Evolutionary conservation across 2,888 invertebrate genomes (phyloP), one percentile per base, ranked within the genome.

Genomic region (Habrosyne pyritoides): DNA sequence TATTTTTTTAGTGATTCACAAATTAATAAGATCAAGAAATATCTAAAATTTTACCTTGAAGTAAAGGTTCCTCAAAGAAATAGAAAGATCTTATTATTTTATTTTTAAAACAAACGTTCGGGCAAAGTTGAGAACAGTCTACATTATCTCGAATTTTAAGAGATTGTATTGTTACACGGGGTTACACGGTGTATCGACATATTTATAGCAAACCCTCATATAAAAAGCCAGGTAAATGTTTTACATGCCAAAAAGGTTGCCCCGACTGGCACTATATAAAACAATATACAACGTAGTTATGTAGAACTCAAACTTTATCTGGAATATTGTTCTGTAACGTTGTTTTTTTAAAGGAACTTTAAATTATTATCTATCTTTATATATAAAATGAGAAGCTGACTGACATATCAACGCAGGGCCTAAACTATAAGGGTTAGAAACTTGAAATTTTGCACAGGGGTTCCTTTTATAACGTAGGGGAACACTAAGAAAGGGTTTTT

Each of bases 131-230:
- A n/a, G n/a, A n/a, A 30, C 48, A 26, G n/a, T 18, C 26, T 26
- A 48, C 14, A 46, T 46, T 42, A 22, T 48, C 48, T 14, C 14
- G 48, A 22, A 6, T 42, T 42, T 42, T 18, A 22, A 48, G 48
- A 48, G 48, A 48, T 48, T 48, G 48, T 48, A 48, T 48, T 48
- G 48, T 48, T 48, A 48, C 48, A 24, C 50, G 50, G 12, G 26
- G 14, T 18, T 24, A 48, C 48, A 24, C 50, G 50, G 10, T 30
- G 14, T 28, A 50, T 28, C 50, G 21, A 18, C 50, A 28, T 50
- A 50, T 50, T 7, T 28, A 21, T 50, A 42, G 4, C 14, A 42
- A 42, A 42, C 42, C 42, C 42, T 42, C 42, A 18, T 42, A 18
- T 42, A 42, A 42, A 42, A 42, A 42, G 42, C 18, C 42, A 42